Evolutionary conservation across 2,113 vertebrate species (phyloP), one percentile per base, ranked within the genome.

Genomic region (Labrus mixtus): DNA sequence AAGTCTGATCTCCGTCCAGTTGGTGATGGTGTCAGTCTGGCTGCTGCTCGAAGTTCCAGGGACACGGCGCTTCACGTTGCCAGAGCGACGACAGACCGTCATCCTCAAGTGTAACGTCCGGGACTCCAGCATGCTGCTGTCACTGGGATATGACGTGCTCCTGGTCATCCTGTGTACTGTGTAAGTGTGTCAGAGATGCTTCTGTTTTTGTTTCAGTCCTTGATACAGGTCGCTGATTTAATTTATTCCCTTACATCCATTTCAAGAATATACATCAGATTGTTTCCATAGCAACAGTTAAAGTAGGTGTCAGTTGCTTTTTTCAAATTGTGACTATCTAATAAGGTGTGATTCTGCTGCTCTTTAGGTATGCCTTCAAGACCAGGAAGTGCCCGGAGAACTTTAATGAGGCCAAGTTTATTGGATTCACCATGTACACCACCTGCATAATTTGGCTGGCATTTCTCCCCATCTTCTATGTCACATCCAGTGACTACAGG

Each of bases 361-460:
- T 7, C 13, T 73, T 1, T 45, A 93, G 92, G 88, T 93, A 99
- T 71, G 98, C 98, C 89, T 99, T 99, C 94, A 99, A 99, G 95
- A 99, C 98, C 85, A 96, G 98, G 89, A 99, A 99, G 91, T 99
- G 98, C 88, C 98, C 98, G 0, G 98, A 99, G 93, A 99, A 99
- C 90, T 99, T 99, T 95, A 99, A 99, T 0, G 98, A 99, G 92
- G 98, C 98, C 89, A 99, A 99, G 93, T 99, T 99, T 89, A 99
- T 99, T 75, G 97, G 97, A 86, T 99, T 99, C 91, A 99, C 98
- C 72, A 99, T 99, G 98, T 99, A 99, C 57, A 99, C 98, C 66
- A 99, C 98, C 0, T 99, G 98, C 90, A 99, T 99, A 92, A 99
- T 99, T 87, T 99, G 98, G 98, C 94, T 99, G 94, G 98, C 98